Base-by-base conservation (phyloP, 2,113 vertebrate genomes). In the Neoarius graeffei region DNA sequence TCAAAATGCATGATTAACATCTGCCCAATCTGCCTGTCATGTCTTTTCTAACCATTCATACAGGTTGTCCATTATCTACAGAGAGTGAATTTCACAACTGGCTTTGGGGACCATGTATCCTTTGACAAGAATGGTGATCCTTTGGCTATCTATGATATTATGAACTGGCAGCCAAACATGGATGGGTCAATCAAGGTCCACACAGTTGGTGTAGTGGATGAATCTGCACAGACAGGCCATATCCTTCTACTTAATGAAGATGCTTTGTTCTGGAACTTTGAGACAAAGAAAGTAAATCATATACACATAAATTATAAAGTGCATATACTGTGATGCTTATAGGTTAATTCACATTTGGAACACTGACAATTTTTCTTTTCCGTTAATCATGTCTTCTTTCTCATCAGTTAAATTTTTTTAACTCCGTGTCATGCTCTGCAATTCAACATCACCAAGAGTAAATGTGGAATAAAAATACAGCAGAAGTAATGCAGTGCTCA, bases 91-190 rank as follows among this genome's bases (percentile, higher is more conserved):
- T 95, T 95, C 77, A 94, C 92, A 13, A 94, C 93, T 80, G 56
- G 89, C 5, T 94, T 93, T 89, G 94, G 94, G 10, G 94, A 95
- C 82, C 85, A 89, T 83, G 93, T 95, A 14, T 93, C 93, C 5
- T 95, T 95, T 91, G 94, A 95, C 59, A 62, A 93, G 3, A 95
- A 95, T 71, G 95, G 95, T 3, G 92, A 95, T 85, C 94, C 93
- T n/a, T 71, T 94, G 76, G 93, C 94, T 80, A 94, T 95, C 20
- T 95, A 95, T 85, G 95, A 95, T 67, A 81, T 95, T 6, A 90
- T 95, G 91, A 95, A 94, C 90, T 95, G 95, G 95, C 77, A 91
- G 50, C 90, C 69, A 90, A 91, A 92, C 27, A 89, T 89, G 30
- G 92, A 93, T 67, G 93, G 93, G 23, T 83, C 69, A 56, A 89